These are phyloP conservation scores for Dilophus febrilis DNA, from an alignment of 2,888 invertebrate genomes.

Conservation along the genomic window DNA sequence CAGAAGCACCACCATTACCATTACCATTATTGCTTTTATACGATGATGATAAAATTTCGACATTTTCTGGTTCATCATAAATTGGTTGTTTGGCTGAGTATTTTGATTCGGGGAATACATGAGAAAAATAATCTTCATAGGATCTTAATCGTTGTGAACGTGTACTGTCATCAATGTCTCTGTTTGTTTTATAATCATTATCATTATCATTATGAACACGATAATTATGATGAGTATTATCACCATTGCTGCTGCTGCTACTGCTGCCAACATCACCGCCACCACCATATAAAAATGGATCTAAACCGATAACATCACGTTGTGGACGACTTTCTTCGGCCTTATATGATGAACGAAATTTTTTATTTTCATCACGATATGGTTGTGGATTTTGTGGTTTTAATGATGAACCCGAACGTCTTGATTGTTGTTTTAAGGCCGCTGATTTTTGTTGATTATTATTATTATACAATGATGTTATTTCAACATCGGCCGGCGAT, in stretches of 20 bases:
- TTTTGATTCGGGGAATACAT: constrained; percentile 3
- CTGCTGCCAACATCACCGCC: neutral
- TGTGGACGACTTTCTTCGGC: constrained; percentile 4
- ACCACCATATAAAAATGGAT: constrained; percentile 10
- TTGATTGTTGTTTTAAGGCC: too few species aligned
- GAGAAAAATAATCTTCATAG: constrained; percentile 5
- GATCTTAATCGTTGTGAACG: neutral
- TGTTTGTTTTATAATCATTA: neutral
- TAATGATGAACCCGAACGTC: too few species aligned
- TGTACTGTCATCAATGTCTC: too few species aligned
- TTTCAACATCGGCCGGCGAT: too few species aligned
- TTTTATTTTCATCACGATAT: too few species aligned
- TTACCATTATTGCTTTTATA: too few species aligned
- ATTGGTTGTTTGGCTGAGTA: constrained; percentile 2
- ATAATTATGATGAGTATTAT: too few species aligned
- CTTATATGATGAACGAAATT: neutral
- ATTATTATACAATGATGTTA: too few species aligned
- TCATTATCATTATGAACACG: neutral
- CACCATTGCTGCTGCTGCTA: neutral
- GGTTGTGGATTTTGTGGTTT: too few species aligned
- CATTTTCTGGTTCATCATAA: constrained; percentile 5
- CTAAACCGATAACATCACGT: constrained; percentile 8
- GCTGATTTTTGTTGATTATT: too few species aligned
- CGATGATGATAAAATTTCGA: constrained; percentile 34
- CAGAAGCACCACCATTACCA: too few species aligned